These are phyloP conservation scores for Crypturellus undulatus DNA, from an alignment of 2,113 vertebrate species.

Conservation along the genomic window DNA sequence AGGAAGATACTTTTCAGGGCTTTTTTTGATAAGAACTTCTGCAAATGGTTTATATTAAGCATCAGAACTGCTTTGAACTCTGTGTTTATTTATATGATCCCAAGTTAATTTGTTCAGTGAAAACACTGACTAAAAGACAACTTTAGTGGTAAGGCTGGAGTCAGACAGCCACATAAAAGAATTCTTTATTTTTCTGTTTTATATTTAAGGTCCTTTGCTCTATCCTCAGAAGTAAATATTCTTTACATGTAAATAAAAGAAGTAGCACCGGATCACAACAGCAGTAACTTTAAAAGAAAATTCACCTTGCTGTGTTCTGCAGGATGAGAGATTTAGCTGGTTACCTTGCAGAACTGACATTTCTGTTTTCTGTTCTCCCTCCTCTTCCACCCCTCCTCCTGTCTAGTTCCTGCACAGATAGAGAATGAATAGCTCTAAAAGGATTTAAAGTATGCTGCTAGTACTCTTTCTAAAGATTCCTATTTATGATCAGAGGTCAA, in stretches of 20 bases:
- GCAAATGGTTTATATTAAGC: slow-evolving; percentile 35
- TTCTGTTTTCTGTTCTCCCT: rapidly evolving
- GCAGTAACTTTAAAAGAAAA: neutral
- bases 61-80: neutral
- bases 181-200: neutral
- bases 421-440: neutral
- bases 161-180: neutral
- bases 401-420: neutral
- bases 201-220: neutral
- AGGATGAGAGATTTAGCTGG: neutral
- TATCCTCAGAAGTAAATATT: neutral
- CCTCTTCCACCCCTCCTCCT: rapidly evolving
- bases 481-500: neutral
- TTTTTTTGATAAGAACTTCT: slow-evolving; percentile 36
- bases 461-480: neutral
- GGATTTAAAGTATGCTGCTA: neutral
- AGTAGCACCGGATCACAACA: neutral
- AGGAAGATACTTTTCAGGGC: neutral
- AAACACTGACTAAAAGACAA: neutral
- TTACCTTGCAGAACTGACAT: neutral
- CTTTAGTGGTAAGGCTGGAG: neutral
- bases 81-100: slow-evolving; percentile 19
- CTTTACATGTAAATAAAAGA: neutral
- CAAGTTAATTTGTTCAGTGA: slow-evolving; percentile 22
- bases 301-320: neutral